Evolutionary conservation across 2,797 vertebrate species (phyloP).

Genomic region (Tragelaphus eurycerus): DNA sequence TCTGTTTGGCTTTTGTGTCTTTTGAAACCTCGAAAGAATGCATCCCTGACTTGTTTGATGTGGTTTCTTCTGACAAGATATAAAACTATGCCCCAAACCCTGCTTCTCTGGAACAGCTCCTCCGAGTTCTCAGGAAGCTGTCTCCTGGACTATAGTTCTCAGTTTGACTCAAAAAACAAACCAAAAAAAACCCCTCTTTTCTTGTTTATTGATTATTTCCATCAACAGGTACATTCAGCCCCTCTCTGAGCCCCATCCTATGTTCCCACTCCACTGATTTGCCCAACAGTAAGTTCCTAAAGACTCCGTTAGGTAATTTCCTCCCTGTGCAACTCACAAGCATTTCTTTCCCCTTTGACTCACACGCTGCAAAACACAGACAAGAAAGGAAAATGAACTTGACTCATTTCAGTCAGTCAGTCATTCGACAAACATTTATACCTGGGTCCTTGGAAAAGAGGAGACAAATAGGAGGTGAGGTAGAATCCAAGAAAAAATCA

Average conservation of each 20-base stretch:
- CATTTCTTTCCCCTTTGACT: slow-evolving; percentile 13
- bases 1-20: not conserved
- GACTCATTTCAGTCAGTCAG: not conserved
- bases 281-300: not conserved
- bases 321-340: not conserved
- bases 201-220: not conserved
- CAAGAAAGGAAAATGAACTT: not conserved
- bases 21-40: not conserved
- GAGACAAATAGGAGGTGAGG: not conserved
- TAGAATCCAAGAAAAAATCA: not conserved
- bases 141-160: not conserved
- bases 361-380: not conserved
- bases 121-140: not conserved
- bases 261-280: not conserved
- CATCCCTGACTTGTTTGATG: not conserved
- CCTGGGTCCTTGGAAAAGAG: not conserved
- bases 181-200: not conserved
- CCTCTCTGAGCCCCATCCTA: not conserved
- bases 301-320: slow-evolving; percentile 12
- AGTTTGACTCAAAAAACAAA: not conserved
- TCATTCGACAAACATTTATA: not conserved
- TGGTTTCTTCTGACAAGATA: not conserved
- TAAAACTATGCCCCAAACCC: not conserved
- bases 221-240: not conserved
- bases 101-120: not conserved